Evolutionary conservation across 2,113 vertebrate species (phyloP).

Genomic region (Cnemophilus loriae): DNA sequence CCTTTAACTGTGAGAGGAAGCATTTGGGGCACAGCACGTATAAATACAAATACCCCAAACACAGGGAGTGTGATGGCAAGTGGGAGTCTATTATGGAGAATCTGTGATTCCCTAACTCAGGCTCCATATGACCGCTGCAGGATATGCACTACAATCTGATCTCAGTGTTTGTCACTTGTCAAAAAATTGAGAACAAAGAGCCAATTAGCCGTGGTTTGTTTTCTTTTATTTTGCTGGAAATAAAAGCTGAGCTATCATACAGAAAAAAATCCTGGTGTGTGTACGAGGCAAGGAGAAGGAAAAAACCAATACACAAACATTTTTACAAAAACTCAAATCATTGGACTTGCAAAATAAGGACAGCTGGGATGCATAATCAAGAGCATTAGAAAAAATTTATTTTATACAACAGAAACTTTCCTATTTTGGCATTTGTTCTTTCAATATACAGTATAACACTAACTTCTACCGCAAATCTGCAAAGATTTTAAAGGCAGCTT

Average conservation of each 20-base stretch:
- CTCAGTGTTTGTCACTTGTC: constrained; percentile 60
- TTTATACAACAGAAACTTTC: not conserved
- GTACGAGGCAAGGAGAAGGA: not conserved
- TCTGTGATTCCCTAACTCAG: not conserved
- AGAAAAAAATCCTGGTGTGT: constrained; percentile 49
- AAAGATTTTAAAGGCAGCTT: not conserved
- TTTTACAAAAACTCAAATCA: constrained; percentile 34
- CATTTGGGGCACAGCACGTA: not conserved
- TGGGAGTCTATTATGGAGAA: not conserved
- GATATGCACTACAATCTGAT: constrained; percentile 34
- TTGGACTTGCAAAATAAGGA: constrained; percentile 55
- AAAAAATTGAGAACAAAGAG: constrained; percentile 59
- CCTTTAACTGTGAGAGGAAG: not conserved
- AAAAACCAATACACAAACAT: constrained; percentile 28
- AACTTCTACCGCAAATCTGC: not conserved
- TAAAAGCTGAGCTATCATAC: constrained; percentile 53
- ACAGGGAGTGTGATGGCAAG: not conserved
- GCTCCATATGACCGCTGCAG: constrained; percentile 40
- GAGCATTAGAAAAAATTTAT: constrained; percentile 11
- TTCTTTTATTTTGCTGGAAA: constrained; percentile 59
- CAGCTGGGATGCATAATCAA: constrained; percentile 62
- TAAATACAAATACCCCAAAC: not conserved
- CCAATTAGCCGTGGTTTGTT: constrained; percentile 55
- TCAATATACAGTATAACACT: not conserved
- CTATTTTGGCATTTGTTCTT: not conserved